These are phyloP conservation scores for Cephalopholis sonnerati DNA, from an alignment of 2,113 vertebrate genomes.

Conservation along the genomic window DNA sequence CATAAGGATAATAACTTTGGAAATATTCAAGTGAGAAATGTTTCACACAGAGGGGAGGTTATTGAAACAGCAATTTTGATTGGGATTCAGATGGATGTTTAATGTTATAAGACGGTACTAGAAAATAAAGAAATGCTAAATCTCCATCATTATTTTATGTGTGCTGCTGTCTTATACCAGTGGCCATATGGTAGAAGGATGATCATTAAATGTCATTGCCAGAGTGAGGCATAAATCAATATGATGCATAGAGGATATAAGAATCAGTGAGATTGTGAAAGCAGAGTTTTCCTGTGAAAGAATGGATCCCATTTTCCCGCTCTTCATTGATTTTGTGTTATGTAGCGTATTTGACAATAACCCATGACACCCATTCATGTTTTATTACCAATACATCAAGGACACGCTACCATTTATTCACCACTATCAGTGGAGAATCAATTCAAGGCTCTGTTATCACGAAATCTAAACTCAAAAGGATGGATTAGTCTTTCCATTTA, in stretches of 20 bases:
- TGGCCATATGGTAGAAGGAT: conserved; percentile 1
- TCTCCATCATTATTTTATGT: not conserved
- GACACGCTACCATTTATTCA: not conserved
- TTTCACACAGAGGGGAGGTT: not conserved
- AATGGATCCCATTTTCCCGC: not conserved
- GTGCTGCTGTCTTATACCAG: not conserved
- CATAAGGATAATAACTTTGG: not conserved
- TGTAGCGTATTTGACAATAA: conserved; percentile 1
- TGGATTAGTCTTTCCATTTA: not conserved
- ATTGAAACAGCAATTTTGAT: not conserved
- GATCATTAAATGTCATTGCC: conserved; percentile 7
- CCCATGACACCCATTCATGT: conserved; percentile 1
- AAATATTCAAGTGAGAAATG: not conserved
- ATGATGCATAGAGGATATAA: conserved; percentile 1
- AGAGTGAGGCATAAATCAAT: conserved; percentile 8
- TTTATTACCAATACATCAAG: conserved; percentile 21
- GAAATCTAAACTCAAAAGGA: not conserved
- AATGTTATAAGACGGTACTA: not conserved
- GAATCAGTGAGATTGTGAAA: not conserved
- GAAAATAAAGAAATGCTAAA: conserved; percentile 1
- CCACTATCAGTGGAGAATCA: not conserved
- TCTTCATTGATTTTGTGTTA: conserved; percentile 21
- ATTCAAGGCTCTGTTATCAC: conserved; percentile 2
- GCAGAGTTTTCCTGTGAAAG: not conserved
- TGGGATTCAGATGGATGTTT: not conserved